A percentile compares a stretch with the other conserved stretches of the same genome.
Evolutionary conservation across 2,888 invertebrate species (phyloP).

Genomic region (Allolobophora icterica): DNA sequence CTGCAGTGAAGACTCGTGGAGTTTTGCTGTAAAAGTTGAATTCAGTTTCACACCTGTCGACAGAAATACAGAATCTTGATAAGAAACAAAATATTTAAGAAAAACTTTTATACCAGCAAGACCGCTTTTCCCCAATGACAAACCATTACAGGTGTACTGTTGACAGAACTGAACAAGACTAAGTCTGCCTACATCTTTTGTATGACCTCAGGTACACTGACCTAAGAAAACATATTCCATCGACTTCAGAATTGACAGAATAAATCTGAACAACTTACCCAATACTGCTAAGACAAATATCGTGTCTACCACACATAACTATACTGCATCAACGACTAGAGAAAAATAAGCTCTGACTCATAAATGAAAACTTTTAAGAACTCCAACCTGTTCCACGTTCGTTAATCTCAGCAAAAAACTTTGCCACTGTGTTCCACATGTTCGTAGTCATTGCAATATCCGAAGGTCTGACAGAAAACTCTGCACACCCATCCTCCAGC

Average conservation of each 20-base stretch:
- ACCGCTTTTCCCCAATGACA: not conserved
- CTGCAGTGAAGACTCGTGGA: not conserved
- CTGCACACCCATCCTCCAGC: constrained; percentile 18
- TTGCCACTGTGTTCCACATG: not conserved
- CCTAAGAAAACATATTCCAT: too few species aligned
- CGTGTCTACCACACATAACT: not conserved
- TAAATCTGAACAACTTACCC: not conserved
- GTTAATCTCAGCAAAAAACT: not conserved
- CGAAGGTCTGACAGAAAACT: not conserved
- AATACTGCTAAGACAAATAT: not conserved
- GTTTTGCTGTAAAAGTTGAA: not conserved
- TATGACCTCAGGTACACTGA: too few species aligned
- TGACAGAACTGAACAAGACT: not conserved
- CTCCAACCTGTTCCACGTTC: constrained; percentile 21
- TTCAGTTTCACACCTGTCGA: constrained; percentile 18
- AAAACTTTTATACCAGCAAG: not conserved
- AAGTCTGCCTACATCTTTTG: not conserved
- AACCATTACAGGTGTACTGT: not conserved
- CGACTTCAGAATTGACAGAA: too few species aligned
- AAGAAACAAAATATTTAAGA: not conserved
- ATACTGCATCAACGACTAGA: not conserved
- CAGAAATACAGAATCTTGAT: not conserved
- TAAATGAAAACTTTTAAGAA: not conserved
- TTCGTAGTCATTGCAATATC: not conserved
- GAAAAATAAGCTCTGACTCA: not conserved